phyloP scores from a whole-genome alignment of 2,113 vertebrate species.

The Gopherus evgoodei region DNA sequence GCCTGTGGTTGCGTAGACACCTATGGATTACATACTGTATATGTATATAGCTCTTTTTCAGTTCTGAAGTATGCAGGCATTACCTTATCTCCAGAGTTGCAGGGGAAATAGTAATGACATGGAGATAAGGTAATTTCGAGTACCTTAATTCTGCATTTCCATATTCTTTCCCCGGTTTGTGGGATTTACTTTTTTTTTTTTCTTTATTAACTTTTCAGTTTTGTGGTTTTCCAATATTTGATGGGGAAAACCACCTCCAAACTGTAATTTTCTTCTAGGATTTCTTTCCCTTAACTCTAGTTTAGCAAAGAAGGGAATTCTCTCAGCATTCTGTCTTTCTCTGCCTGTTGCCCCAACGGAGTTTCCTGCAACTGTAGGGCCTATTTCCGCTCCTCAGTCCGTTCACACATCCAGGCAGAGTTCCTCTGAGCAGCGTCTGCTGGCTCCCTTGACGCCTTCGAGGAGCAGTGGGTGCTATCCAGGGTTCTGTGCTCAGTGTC shows the following conservation, averaged over 20 bases:
- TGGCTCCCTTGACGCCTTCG: too few species aligned
- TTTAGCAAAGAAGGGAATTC: background rate
- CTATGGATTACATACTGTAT: background rate
- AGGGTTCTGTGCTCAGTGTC: too few species aligned
- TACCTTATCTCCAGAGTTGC: background rate
- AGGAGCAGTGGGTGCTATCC: too few species aligned
- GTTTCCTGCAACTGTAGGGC: too few species aligned
- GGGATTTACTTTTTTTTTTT: background rate
- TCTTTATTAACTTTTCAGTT: background rate
- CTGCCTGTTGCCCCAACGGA: conserved; percentile 21
- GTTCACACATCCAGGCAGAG: too few species aligned
- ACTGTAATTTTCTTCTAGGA: background rate
- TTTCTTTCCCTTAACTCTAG: rapidly evolving
- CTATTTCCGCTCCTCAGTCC: too few species aligned
- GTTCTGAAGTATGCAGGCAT: background rate
- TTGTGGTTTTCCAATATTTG: background rate
- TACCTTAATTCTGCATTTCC: too few species aligned
- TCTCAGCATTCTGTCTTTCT: conserved; percentile 19
- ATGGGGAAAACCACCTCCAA: background rate
- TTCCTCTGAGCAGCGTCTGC: too few species aligned
- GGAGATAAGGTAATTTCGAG: too few species aligned
- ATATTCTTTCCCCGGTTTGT: too few species aligned
- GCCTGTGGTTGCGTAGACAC: background rate
- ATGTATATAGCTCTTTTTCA: background rate
- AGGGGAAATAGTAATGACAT: background rate